Base-by-base conservation (phyloP, 92 coral and sea anemone species). In the Zoanthus sansibaricus region DNA sequence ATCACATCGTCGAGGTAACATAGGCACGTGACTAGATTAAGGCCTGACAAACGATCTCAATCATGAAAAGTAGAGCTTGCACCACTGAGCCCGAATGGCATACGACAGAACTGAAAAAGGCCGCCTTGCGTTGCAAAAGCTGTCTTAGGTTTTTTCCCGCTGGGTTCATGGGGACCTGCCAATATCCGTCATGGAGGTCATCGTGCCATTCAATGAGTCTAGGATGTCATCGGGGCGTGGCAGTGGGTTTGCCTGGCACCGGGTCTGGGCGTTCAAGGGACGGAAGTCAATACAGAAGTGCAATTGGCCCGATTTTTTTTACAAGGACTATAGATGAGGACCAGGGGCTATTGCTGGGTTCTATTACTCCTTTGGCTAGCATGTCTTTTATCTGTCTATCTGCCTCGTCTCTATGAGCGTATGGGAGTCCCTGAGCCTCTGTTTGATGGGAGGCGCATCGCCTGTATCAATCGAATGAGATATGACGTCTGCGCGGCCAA, bases 261-360 rank as follows among this genome's bases (percentile, higher is more conserved):
- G 73, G 0, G 15, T 20, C 25, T 0, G 14, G 13, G 73, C 6
- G 44, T 69, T 69, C 9, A 69, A 16, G 44, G 73, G 45, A 6
- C 73, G 0, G 20, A 7, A 1, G 9, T 2, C 42, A 6, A 25
- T 25, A 25, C 25, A 25, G 25, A 25, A 25, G 0, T 0, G 25
- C 25, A 0, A 25, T 25, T 25, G 25, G 25, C 25, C 25, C 25
- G 25, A 25, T 25, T 25, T 1, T 69, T 42, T 11, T 14, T 11
- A 69, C 10, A 3, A 30, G 3, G 3, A 20, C 89, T 64, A 86
- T 77, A 1, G 84, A 72, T 1, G 84, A 64, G 6, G 31, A 42
- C 89, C 89, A 86, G 6, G 89, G 77, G 31, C 84, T 77, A 31
- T 74, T 9, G 18, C 86, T 87, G 9, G 86, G 90, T n/a, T 49